Evolutionary conservation across 2,113 vertebrate genomes (phyloP).

Genomic region (Dissostichus mawsoni): DNA sequence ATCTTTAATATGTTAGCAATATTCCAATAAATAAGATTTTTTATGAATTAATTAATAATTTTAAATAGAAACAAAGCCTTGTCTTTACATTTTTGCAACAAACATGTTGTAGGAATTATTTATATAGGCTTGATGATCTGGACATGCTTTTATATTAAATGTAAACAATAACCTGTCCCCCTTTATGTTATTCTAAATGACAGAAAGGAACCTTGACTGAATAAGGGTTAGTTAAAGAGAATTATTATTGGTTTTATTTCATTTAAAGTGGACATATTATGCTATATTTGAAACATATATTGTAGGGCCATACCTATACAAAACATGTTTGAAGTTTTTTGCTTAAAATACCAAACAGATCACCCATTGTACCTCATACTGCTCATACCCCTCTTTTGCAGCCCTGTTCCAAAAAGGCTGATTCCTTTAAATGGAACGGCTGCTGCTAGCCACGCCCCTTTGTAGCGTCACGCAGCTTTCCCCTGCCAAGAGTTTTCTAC

Average conservation of each 20-base stretch:
- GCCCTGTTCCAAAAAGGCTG: no score
- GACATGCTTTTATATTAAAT: constrained; percentile 30
- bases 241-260: constrained; percentile 17
- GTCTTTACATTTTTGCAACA: constrained; percentile 15
- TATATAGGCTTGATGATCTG: constrained; percentile 17
- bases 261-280: no score
- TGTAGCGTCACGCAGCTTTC: no score
- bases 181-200: constrained; percentile 1
- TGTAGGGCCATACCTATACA: no score
- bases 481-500: no score
- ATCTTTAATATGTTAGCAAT: not conserved
- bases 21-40: not conserved
- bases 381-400: no score
- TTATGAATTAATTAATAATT: not conserved
- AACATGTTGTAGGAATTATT: not conserved
- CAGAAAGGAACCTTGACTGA: not conserved
- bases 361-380: no score
- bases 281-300: no score
- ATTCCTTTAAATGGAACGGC: no score
- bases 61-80: constrained; percentile 8
- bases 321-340: no score
- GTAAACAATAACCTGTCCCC: constrained; percentile 26
- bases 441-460: no score
- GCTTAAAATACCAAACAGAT: no score
- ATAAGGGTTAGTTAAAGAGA: constrained; percentile 17